These are phyloP conservation scores for Hyperoplus lanceolatus DNA, from an alignment of 2,797 vertebrate species.

Conservation along the genomic window DNA sequence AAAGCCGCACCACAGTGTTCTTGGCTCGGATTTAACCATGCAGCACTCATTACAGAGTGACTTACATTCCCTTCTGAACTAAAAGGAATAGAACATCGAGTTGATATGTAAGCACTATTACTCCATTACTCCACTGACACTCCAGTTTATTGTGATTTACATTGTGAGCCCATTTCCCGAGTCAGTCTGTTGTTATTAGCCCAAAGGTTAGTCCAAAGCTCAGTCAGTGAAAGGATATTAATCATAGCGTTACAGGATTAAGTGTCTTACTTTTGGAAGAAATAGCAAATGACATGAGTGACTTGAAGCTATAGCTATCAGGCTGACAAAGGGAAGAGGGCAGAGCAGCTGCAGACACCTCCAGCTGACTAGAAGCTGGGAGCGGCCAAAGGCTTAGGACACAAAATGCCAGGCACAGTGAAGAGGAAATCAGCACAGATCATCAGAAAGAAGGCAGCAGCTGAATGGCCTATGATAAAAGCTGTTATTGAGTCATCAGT, in stretches of 20 bases:
- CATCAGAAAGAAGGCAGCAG: constrained; percentile 68
- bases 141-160: constrained; percentile 57
- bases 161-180: constrained; percentile 50
- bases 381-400: constrained; percentile 65
- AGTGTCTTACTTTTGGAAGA: constrained; percentile 34
- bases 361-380: constrained; percentile 70
- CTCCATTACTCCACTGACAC: constrained; percentile 57
- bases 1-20: constrained; percentile 12
- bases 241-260: constrained; percentile 24
- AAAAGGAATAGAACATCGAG: constrained; percentile 49
- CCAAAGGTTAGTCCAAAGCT: constrained; percentile 47
- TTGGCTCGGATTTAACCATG: constrained; percentile 46
- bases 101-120: constrained; percentile 57
- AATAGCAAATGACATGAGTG: constrained; percentile 44
- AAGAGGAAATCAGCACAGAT: constrained; percentile 77
- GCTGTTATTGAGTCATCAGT: constrained; percentile 70
- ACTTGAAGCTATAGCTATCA: constrained; percentile 41
- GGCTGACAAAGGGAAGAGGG: constrained; percentile 67
- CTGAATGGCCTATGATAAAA: constrained; percentile 78
- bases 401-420: constrained; percentile 43
- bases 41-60: constrained; percentile 46
- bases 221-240: constrained; percentile 42
- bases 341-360: constrained; percentile 73
- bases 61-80: constrained; percentile 28
- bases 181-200: constrained; percentile 55